Base-by-base conservation (phyloP, 2,113 vertebrate genomes). In the Mesitornis unicolor region DNA sequence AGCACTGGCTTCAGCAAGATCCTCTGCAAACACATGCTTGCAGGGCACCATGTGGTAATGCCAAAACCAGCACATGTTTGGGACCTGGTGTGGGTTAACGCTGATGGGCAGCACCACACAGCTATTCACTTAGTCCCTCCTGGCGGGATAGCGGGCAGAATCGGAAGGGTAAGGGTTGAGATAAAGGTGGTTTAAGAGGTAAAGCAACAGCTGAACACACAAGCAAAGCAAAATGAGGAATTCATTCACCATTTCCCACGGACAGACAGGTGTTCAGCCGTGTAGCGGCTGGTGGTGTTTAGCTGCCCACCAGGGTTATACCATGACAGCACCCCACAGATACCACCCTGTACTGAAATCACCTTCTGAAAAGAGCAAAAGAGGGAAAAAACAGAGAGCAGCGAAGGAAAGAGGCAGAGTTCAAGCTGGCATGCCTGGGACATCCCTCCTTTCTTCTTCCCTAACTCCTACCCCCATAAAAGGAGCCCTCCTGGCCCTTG, bases 381-480 rank as follows among this genome's bases (percentile, higher is more conserved):
- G 28, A 29, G 40, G 29, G n/a, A 45, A 51, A 84, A 40, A 69
- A 19, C 28, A 35, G 25, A 25, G 25, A 7, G 15, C 36, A 68
- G 28, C 24, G n/a, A 60, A 28, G 31, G 38, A 57, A 77, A 67
- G 10, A 61, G 60, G 48, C 54, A 78, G 33, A 45, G 22, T 5
- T 65, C 61, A 88, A 48, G 70, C 15, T 50, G 19, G 3, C 0
- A 36, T 45, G 8, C 10, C 42, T 42, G 50, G 70, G 16, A n/a
- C 12, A n/a, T n/a, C n/a, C n/a, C n/a, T n/a, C n/a, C n/a, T n/a
- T n/a, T n/a, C n/a, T n/a, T n/a, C n/a, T n/a, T 15, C 2, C 22
- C 43, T 11, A 1, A 4, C 40, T 57, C 42, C 60, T 25, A 7
- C 26, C 2, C 6, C 50, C 0, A 0, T 3, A 40, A 68, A 17